A percentile compares a stretch with the other conserved stretches of the same genome.
Conservation (phyloP, 2,888 invertebrate species). For the Andricus curvator region DNA sequence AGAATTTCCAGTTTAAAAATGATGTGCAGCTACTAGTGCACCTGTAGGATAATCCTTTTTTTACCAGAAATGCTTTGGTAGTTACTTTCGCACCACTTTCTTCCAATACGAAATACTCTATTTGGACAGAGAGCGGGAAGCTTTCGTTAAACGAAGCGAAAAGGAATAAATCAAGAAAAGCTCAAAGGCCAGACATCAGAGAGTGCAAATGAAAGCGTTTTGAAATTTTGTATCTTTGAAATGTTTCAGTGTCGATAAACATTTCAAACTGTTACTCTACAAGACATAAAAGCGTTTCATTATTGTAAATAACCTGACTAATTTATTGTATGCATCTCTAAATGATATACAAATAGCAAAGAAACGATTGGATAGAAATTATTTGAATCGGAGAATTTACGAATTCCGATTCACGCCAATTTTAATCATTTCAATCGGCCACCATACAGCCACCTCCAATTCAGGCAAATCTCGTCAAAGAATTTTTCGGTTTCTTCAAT, state of each 20-base stretch:
- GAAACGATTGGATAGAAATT: no score
- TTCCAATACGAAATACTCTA: slow-evolving; percentile 41
- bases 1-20: slow-evolving; percentile 46
- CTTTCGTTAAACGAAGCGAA: slow-evolving; percentile 50
- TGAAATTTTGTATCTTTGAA: slow-evolving; percentile 35
- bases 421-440: no score
- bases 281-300: not conserved
- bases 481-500: no score
- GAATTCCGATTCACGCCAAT: no score
- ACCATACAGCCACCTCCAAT: no score
- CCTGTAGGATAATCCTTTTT: not conserved
- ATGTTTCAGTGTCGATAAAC: slow-evolving; percentile 30
- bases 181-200: slow-evolving; percentile 42
- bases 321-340: not conserved
- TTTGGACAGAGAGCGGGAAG: slow-evolving; percentile 43
- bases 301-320: not conserved
- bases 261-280: not conserved
- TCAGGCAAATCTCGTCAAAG: no score
- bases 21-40: slow-evolving; percentile 47
- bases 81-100: slow-evolving; percentile 24
- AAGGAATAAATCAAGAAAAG: slow-evolving; percentile 47
- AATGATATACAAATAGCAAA: not conserved
- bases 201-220: slow-evolving; percentile 36
- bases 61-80: slow-evolving; percentile 31
- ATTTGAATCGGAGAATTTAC: no score